A percentile compares a stretch with the other conserved stretches of the same genome.
phyloP scores from a whole-genome alignment of 2,888 invertebrate genomes.

The Drosophila sordidula region DNA sequence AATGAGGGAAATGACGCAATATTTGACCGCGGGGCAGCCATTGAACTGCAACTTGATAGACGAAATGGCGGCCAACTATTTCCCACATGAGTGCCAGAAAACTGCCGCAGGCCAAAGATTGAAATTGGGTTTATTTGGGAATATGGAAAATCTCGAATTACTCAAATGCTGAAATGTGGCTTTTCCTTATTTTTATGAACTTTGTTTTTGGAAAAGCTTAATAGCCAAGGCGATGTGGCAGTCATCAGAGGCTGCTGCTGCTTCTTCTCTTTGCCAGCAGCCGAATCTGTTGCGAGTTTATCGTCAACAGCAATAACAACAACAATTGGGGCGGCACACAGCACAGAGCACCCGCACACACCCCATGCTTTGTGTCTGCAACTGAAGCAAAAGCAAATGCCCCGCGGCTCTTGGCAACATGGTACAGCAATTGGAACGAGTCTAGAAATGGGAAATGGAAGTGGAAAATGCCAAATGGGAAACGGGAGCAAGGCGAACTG shows the following conservation, averaged over 20 bases:
- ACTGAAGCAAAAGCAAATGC: constrained; percentile 63
- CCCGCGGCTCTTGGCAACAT: constrained; percentile 59
- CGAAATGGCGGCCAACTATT: constrained; percentile 44
- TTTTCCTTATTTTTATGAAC: constrained; percentile 22
- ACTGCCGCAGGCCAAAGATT: constrained; percentile 33
- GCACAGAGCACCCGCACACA: background rate
- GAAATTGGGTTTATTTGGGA: constrained; percentile 37
- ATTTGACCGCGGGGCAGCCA: constrained; percentile 9
- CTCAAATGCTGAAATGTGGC: constrained; percentile 18
- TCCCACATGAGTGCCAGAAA: constrained; percentile 34
- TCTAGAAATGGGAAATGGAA: constrained; percentile 48
- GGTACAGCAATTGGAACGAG: constrained; percentile 43
- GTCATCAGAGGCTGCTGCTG: constrained; percentile 12
- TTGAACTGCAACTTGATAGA: constrained; percentile 49
- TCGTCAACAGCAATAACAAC: constrained; percentile 39
- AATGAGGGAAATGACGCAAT: constrained; percentile 49
- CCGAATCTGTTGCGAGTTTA: constrained; percentile 56
- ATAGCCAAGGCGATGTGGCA: constrained; percentile 60
- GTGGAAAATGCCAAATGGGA: constrained; percentile 13
- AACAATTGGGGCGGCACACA: constrained; percentile 22
- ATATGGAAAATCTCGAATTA: constrained; percentile 45
- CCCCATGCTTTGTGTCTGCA: constrained; percentile 38
- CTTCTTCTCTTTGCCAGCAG: constrained; percentile 12
- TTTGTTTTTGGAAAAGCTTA: constrained; percentile 45
- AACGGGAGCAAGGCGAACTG: constrained; percentile 30